These are phyloP conservation scores for Podarcis lilfordi DNA, from an alignment of 2,797 vertebrate species.

Conservation along the genomic window DNA sequence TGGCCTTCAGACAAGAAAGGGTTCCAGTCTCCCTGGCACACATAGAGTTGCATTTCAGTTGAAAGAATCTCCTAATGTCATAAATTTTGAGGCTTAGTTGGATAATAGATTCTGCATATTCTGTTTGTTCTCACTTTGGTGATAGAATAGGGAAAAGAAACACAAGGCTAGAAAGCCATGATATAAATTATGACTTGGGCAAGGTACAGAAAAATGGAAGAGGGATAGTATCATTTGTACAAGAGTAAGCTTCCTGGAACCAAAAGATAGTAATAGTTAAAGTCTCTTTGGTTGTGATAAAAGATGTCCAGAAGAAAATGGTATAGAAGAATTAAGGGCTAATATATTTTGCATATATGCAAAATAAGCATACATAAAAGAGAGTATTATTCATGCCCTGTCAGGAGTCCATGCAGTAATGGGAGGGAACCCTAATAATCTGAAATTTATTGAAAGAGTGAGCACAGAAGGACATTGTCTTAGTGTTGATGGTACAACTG, in stretches of 20 bases:
- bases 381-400: background rate
- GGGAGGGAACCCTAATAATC: background rate
- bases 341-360: conserved; percentile 1
- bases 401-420: rapidly evolving
- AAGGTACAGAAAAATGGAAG: background rate
- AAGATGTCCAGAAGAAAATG: background rate
- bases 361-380: conserved; percentile 1
- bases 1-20: background rate
- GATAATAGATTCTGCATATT: conserved; percentile 13
- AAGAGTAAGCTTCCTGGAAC: background rate
- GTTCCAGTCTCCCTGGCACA: background rate
- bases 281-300: background rate
- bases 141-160: background rate
- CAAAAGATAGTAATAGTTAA: background rate
- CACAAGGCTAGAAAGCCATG: background rate
- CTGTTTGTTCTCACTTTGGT: background rate
- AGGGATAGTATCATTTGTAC: background rate
- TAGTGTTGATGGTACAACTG: background rate
- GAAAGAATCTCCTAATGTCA: background rate
- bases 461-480: background rate
- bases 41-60: background rate
- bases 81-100: background rate
- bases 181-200: background rate
- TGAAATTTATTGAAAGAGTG: background rate
- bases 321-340: background rate